Evolutionary conservation across 2,888 invertebrate genomes (phyloP).

Genomic region (Drosophila hamatofila): DNA sequence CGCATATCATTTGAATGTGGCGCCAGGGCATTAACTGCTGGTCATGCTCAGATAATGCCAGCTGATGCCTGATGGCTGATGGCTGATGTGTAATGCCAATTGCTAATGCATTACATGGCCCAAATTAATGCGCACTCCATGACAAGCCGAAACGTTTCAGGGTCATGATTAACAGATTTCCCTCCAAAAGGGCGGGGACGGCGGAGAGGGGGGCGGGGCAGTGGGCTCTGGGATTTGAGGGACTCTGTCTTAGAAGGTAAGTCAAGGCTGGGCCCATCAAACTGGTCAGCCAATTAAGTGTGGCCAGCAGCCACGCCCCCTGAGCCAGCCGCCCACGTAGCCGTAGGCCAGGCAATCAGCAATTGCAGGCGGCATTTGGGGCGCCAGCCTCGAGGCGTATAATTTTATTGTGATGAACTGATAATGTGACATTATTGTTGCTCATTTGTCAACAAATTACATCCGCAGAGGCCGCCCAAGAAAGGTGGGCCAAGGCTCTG

Average conservation of each 20-base stretch:
- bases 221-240: too few relatives aligned
- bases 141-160: conserved; percentile 59
- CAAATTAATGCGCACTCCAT: conserved; percentile 69
- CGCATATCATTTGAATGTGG: conserved; percentile 62
- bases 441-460: conserved; percentile 81
- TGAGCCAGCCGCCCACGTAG: conserved; percentile 6
- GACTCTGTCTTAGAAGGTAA: conserved; percentile 32
- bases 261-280: conserved; percentile 19
- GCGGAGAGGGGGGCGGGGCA: neutral
- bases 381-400: conserved; percentile 52
- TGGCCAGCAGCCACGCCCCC: conserved; percentile 4
- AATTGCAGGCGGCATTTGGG: conserved; percentile 43
- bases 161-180: conserved; percentile 71
- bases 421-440: conserved; percentile 79
- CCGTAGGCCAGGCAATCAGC: conserved; percentile 37
- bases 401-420: conserved; percentile 81
- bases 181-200: too few relatives aligned
- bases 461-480: conserved; percentile 44
- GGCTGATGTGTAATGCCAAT: conserved; percentile 21
- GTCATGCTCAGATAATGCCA: conserved; percentile 52
- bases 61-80: conserved; percentile 15
- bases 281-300: conserved; percentile 57
- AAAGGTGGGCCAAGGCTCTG: conserved; percentile 40
- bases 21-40: conserved; percentile 60
- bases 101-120: conserved; percentile 57